Percentiles rank a stretch among this genome's conserved stretches.
Evolutionary conservation across 2,797 vertebrate genomes (phyloP).

Genomic region (Gephyroberyx darwinii): DNA sequence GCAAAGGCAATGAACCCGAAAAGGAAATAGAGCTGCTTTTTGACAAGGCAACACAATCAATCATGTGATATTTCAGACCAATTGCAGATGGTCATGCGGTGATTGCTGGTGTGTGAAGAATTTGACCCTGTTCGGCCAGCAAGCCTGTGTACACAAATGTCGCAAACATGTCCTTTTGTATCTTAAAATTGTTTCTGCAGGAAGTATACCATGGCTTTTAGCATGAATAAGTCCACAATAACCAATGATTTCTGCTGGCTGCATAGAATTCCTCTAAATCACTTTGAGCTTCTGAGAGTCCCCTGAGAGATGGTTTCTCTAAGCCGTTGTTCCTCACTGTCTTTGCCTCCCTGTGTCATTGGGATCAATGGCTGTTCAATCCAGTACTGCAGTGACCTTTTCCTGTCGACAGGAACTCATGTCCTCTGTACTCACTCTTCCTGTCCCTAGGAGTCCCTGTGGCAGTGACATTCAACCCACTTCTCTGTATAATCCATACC

Average conservation of each 20-base stretch:
- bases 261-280: neutral
- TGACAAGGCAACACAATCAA: too few species aligned
- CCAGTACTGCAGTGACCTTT: conserved; percentile 61
- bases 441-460: conserved; percentile 42
- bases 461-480: conserved; percentile 64
- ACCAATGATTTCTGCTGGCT: neutral
- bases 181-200: too few species aligned
- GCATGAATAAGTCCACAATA: conserved; percentile 15
- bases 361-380: conserved; percentile 60
- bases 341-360: conserved; percentile 38
- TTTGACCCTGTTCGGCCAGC: too few species aligned
- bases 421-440: conserved; percentile 49
- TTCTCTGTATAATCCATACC: conserved; percentile 45
- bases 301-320: neutral
- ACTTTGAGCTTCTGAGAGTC: neutral
- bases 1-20: too few species aligned
- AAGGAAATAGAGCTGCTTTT: too few species aligned
- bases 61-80: too few species aligned
- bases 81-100: too few species aligned
- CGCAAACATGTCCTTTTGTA: too few species aligned
- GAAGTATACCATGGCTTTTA: neutral
- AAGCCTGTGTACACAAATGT: too few species aligned
- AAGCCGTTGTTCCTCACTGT: conserved; percentile 36
- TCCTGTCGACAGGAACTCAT: conserved; percentile 45
- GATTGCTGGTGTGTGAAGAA: too few species aligned